Evolutionary conservation across 53 echinoderm and acorn worm genomes (phyloP), one percentile per base, ranked within the genome.

Genomic region (Paracentrotus lividus): DNA sequence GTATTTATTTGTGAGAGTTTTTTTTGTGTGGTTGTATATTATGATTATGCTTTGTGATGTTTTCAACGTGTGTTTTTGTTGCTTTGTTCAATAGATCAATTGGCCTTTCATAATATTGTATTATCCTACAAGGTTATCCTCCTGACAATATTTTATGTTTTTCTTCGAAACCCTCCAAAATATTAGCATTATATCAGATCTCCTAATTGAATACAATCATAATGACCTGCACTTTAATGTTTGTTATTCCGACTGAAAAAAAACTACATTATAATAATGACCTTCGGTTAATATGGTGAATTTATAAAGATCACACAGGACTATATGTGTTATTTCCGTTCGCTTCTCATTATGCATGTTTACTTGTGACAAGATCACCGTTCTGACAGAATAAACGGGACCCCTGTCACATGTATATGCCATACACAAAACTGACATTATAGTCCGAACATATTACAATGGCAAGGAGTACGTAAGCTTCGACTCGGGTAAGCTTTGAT

Each of bases 211-310:
- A 32, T 47, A n/a, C n/a, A n/a, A n/a, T n/a, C n/a, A n/a, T n/a
- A 26, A 1, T 26, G 24, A 26, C 5, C 23, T n/a, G 81, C 24
- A 81, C 81, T 81, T 49, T 47, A n/a, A 5, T 81, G 2, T 26
- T 81, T 81, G 49, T 81, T 81, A 81, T 81, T 26, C n/a, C n/a
- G 49, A 81, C 24, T n/a, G 26, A 27, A 26, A 26, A n/a, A n/a
- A n/a, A n/a, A n/a, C n/a, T n/a, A n/a, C n/a, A n/a, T n/a, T 34
- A 33, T 66, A 32, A n/a, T n/a, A 3, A 26, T 26, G 45, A 34
- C 45, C 49, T 81, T 81, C 81, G 47, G 47, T 47, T 81, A 81
- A 44, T 45, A 81, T 2, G 12, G 6, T 47, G 44, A 45, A 81
- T 47, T 81, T 81, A 81, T 26, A 81, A 8, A 45, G 44, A 81